Evolutionary conservation across 2,888 invertebrate genomes (phyloP).

Genomic region (Lasius fuliginosus): DNA sequence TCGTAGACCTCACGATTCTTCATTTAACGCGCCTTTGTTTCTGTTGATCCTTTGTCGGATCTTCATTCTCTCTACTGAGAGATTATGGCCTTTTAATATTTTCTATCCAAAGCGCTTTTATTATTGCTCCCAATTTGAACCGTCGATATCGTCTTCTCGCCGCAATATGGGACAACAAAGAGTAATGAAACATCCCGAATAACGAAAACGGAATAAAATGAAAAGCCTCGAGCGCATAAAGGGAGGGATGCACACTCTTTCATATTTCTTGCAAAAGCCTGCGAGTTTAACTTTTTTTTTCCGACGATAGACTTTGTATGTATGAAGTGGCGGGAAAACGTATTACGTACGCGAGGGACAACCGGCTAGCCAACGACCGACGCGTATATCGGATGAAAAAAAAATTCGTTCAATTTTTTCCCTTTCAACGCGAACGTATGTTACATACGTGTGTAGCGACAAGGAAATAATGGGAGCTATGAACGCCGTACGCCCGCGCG

Average conservation of each 20-base stretch:
- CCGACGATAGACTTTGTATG: background rate
- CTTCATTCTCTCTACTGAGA: conserved; percentile 10
- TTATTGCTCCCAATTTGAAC: conserved; percentile 42
- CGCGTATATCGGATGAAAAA: conserved; percentile 30
- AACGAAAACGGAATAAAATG: conserved; percentile 32
- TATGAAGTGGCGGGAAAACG: conserved; percentile 19
- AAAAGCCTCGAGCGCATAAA: conserved; percentile 21
- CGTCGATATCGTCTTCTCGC: conserved; percentile 41
- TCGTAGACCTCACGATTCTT: conserved; percentile 1
- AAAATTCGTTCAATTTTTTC: conserved; percentile 41
- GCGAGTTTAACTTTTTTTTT: conserved; percentile 24
- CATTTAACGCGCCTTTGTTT: background rate
- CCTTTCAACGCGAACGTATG: conserved; percentile 32
- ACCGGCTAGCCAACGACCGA: background rate
- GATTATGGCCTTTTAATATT: conserved; percentile 49
- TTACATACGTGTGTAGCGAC: conserved; percentile 22
- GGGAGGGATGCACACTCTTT: conserved; percentile 8
- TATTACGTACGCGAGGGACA: conserved; percentile 29
- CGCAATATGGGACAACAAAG: conserved; percentile 28
- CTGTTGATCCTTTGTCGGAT: background rate
- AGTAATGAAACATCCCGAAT: conserved; percentile 50
- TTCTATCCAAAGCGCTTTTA: conserved; percentile 42
- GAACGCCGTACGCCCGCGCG: background rate
- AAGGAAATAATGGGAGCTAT: conserved; percentile 40
- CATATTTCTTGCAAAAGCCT: conserved; percentile 45